These are phyloP conservation scores for Petrocephalus sullivani DNA, from an alignment of 2,797 vertebrate species.

Conservation along the genomic window DNA sequence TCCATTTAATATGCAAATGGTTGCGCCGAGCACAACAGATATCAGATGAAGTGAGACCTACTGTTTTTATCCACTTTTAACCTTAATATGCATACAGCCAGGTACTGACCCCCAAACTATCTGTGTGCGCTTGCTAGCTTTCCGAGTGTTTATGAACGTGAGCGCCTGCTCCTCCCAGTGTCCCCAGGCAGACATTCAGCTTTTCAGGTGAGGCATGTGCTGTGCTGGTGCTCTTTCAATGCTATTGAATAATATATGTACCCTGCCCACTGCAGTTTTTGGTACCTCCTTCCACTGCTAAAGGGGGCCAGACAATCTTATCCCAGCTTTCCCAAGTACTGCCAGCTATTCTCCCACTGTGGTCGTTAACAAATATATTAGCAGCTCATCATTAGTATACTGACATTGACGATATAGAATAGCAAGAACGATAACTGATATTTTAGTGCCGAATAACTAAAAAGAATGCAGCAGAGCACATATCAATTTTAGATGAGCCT, in stretches of 20 bases:
- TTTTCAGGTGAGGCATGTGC: not conserved
- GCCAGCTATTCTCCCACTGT: not conserved
- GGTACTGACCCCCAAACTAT: not conserved
- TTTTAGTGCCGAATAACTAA: slow-evolving; percentile 3
- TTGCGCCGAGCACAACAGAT: too few species aligned
- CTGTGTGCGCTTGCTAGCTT: not conserved
- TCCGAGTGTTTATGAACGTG: not conserved
- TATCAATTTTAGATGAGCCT: slow-evolving; percentile 11
- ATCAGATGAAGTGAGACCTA: too few species aligned
- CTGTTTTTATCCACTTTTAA: too few species aligned
- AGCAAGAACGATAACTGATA: not conserved
- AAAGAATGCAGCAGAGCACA: not conserved
- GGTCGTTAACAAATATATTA: not conserved
- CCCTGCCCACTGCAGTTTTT: not conserved
- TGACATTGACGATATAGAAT: not conserved
- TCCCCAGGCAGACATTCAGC: not conserved
- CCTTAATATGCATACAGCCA: not conserved
- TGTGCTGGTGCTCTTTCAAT: not conserved
- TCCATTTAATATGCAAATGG: too few species aligned
- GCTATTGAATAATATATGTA: not conserved
- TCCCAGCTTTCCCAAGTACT: not conserved
- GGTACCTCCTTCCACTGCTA: not conserved
- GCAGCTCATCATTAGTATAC: slow-evolving; percentile 2
- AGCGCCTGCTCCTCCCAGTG: not conserved
- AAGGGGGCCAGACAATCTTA: not conserved